Base-by-base conservation (phyloP, 2,888 invertebrate genomes). In the Calephelis perditalis region DNA sequence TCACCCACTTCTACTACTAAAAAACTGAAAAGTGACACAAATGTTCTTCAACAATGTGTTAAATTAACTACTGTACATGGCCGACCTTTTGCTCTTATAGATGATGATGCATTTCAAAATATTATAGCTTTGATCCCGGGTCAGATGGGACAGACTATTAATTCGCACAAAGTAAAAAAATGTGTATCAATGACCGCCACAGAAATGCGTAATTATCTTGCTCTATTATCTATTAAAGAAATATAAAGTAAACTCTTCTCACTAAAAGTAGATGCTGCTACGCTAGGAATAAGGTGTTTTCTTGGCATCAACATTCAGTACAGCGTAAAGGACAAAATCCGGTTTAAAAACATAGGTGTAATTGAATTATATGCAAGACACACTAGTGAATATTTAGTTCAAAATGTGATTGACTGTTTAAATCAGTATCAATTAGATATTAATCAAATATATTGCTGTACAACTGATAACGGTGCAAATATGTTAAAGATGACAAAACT, bases 131-230 rank as follows among this genome's bases (percentile, higher is more conserved):
- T 52, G 15, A 52, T 52, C 52, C 52, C 52, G 0, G 52, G 55
- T 10, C 55, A 36, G 37, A 37, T 37, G 10, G 37, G 37, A 56
- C 55, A 56, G n/a, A 37, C 7, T 11, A 40, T 56, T 37, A 56
- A 37, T 37, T 56, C 55, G 37, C 55, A 56, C 11, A 56, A 56
- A 56, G 55, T 56, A n/a, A 40, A 56, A 56, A 56, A 56, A 56
- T 56, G 55, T 56, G 40, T 56, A 37, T 56, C 55, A n/a, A 37
- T 37, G 55, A 37, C 52, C 3, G 52, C 52, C 5, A 12, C 6
- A 7, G 12, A 46, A 46, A 12, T 46, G 46, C 46, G 46, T 46
- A 46, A 46, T 46, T 6, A 46, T 9, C 46, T 46, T 15, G 15
- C 15, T n/a, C n/a, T n/a, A n/a, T n/a, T n/a, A n/a, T n/a, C n/a